Evolutionary conservation across 2,888 invertebrate species (phyloP).

Genomic region (Lysandra bellargus): DNA sequence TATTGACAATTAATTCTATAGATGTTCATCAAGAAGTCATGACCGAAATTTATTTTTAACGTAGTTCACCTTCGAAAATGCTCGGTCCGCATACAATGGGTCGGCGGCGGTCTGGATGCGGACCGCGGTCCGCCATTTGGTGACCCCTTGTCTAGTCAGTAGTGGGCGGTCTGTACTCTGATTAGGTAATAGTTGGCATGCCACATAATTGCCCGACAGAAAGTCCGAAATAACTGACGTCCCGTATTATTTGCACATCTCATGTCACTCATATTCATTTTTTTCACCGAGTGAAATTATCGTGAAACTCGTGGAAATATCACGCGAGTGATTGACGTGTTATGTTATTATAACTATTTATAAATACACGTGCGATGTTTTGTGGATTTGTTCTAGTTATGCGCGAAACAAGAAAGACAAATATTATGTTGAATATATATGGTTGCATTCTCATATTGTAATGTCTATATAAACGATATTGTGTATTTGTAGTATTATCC

Average conservation of each 20-base stretch:
- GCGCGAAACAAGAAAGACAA: background rate
- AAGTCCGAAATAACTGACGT: constrained; percentile 38
- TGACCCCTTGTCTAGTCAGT: background rate
- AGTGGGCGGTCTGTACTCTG: constrained; percentile 35
- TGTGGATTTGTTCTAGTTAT: background rate
- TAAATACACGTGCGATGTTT: background rate
- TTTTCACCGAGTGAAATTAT: constrained; percentile 18
- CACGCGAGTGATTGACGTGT: background rate
- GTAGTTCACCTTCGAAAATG: too few relatives aligned
- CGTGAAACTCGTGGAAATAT: constrained; percentile 23
- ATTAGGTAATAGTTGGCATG: constrained; percentile 41
- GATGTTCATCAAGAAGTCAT: too few relatives aligned
- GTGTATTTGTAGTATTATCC: too few relatives aligned
- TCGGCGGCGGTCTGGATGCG: too few relatives aligned
- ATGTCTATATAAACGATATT: too few relatives aligned
- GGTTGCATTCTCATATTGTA: too few relatives aligned
- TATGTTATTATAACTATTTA: constrained; percentile 11
- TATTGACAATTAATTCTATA: too few relatives aligned
- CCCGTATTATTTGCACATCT: constrained; percentile 35
- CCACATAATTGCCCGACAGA: constrained; percentile 35
- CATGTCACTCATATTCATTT: constrained; percentile 14
- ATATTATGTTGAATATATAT: background rate
- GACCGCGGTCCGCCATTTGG: too few relatives aligned
- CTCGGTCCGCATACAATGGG: too few relatives aligned
- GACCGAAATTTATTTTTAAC: too few relatives aligned